A percentile compares a stretch with the other conserved stretches of the same genome.
These are phyloP conservation scores for Cuniculus paca DNA, from an alignment of 2,797 vertebrate species.

Conservation along the genomic window DNA sequence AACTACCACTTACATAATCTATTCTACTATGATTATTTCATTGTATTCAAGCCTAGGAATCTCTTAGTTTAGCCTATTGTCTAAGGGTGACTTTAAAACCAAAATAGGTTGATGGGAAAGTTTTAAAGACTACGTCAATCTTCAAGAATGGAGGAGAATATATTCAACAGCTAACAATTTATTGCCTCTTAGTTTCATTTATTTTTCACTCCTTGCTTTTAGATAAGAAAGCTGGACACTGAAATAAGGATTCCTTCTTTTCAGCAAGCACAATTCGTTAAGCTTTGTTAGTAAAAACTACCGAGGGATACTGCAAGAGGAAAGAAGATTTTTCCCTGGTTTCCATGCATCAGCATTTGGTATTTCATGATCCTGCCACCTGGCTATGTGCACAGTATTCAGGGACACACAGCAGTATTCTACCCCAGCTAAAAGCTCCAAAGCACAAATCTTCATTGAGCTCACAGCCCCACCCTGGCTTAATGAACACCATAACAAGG, in stretches of 20 bases:
- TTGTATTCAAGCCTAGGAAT: constrained; percentile 10
- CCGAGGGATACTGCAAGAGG: accelerated
- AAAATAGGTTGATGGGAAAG: not conserved
- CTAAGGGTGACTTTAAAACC: constrained; percentile 22
- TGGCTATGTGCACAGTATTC: not conserved
- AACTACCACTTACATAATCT: not conserved
- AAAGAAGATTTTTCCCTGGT: not conserved
- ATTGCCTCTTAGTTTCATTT: not conserved
- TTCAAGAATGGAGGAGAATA: not conserved
- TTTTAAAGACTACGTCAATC: not conserved
- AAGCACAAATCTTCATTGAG: not conserved
- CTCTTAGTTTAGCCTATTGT: not conserved
- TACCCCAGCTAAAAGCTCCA: not conserved
- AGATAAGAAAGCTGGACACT: not conserved
- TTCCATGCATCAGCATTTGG: not conserved
- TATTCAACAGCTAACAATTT: not conserved
- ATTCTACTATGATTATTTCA: not conserved
- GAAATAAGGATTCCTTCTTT: not conserved
- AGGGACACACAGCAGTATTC: not conserved
- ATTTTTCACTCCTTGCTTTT: not conserved
- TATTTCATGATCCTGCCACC: not conserved
- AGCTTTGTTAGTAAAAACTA: not conserved
- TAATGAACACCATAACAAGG: not conserved
- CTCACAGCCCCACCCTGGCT: accelerated
- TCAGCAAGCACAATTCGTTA: not conserved